Evolutionary conservation across 2,113 vertebrate species (phyloP).

Genomic region (Edolisoma coerulescens): DNA sequence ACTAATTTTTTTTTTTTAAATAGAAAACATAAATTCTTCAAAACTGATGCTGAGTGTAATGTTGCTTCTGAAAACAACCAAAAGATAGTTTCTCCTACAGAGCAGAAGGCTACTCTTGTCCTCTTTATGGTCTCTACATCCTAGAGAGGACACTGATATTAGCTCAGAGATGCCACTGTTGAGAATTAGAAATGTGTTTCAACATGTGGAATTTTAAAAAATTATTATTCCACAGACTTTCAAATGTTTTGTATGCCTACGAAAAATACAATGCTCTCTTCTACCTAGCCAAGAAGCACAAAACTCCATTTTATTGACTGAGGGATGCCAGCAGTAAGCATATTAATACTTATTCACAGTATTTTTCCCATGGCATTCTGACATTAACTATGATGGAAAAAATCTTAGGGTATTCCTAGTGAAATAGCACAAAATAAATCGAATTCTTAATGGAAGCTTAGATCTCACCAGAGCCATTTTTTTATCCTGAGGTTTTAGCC

Average conservation of each 20-base stretch:
- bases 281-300: neutral
- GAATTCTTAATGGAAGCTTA: constrained; percentile 8
- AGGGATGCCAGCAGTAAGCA: neutral
- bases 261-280: neutral
- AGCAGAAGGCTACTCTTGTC: neutral
- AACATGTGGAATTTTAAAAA: neutral
- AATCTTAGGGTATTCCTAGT: constrained; percentile 6
- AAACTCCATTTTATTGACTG: neutral
- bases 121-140: neutral
- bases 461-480: neutral
- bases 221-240: neutral
- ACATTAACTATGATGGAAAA: constrained; percentile 6
- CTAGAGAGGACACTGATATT: neutral
- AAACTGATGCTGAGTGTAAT: neutral
- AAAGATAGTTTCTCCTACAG: neutral
- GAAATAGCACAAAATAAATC: constrained; percentile 21
- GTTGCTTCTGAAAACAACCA: neutral
- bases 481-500: neutral
- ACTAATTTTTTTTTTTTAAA: rapidly evolving
- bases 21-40: neutral
- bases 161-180: neutral
- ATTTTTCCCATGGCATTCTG: constrained; percentile 2
- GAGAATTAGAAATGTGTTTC: neutral
- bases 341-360: neutral
- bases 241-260: neutral